These are phyloP conservation scores for Malacoraja senta DNA, from an alignment of 2,797 vertebrate genomes.

Conservation along the genomic window DNA sequence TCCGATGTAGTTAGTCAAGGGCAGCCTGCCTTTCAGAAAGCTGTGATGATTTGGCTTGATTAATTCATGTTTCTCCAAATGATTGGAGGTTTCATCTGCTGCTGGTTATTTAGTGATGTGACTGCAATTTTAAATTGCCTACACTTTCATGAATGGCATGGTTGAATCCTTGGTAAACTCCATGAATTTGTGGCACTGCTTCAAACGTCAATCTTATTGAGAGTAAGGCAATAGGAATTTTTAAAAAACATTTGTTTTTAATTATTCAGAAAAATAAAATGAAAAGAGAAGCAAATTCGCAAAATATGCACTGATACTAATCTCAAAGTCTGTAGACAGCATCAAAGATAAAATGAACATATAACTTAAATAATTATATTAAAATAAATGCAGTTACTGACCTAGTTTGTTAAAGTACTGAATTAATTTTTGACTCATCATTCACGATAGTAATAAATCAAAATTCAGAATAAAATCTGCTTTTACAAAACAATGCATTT, in stretches of 20 bases:
- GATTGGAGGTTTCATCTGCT: background rate
- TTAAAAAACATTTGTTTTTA: background rate
- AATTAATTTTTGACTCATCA: background rate
- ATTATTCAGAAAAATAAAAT: background rate
- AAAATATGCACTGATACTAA: background rate
- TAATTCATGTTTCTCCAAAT: background rate
- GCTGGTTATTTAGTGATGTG: background rate
- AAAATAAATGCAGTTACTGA: background rate
- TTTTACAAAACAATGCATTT: background rate
- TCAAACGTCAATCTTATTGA: background rate
- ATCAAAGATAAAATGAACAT: background rate
- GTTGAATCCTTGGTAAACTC: background rate
- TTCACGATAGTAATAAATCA: background rate
- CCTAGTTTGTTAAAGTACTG: background rate
- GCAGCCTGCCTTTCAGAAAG: background rate
- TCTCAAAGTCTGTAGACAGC: background rate
- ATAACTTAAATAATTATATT: background rate
- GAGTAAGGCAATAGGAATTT: background rate
- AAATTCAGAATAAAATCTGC: background rate
- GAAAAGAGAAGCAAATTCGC: background rate
- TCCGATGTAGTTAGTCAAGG: background rate
- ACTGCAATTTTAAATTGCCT: background rate
- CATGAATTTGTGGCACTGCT: background rate
- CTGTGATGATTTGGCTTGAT: background rate
- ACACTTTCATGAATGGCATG: background rate